Evolutionary conservation across 2,888 invertebrate species (phyloP), one percentile per base, ranked within the genome.

Genomic region (Epinotia brunnichana): DNA sequence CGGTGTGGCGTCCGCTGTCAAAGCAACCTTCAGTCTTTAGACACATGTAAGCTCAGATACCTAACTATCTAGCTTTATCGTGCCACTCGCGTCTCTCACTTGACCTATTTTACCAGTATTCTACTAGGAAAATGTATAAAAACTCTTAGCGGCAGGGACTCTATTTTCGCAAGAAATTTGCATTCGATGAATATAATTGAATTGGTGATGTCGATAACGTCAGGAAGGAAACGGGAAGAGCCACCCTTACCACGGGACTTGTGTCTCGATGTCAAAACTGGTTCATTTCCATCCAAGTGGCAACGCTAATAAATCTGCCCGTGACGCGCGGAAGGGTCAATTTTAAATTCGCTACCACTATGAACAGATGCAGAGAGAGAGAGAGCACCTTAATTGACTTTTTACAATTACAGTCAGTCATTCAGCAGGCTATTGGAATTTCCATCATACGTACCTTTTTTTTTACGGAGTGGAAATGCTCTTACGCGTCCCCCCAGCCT

Each of bases 171-270:
- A 75, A 75, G 77, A 76, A 81, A 83, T 83, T 82, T 80, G 79
- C 83, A 81, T 81, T 79, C 79, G 80, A 81, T 80, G 80, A 81
- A 80, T 80, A 79, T 82, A 83, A 81, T 81, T 80, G 81, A 79
- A 80, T 80, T 76, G 78, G 76, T 74, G 72, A 70, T 75, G 73
- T 77, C 75, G 74, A 77, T 78, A 76, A 79, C 69, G 76, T 76
- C 75, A 73, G 73, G 70, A 76, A 69, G 70, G 69, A 62, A 53
- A 39, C 74, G 74, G 75, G 72, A 74, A 73, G 70, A 74, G 63
- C 35, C 57, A n/a, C 17, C 64, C 70, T 41, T 63, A 76, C 76
- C 76, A 74, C 59, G 64, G 64, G 74, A 61, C 66, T 51, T 59
- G 61, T 70, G 59, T 48, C 72, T 62, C 74, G 68, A 68, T 60